Evolutionary conservation across 2,113 vertebrate species (phyloP).

Genomic region (Pygoscelis antarcticus): DNA sequence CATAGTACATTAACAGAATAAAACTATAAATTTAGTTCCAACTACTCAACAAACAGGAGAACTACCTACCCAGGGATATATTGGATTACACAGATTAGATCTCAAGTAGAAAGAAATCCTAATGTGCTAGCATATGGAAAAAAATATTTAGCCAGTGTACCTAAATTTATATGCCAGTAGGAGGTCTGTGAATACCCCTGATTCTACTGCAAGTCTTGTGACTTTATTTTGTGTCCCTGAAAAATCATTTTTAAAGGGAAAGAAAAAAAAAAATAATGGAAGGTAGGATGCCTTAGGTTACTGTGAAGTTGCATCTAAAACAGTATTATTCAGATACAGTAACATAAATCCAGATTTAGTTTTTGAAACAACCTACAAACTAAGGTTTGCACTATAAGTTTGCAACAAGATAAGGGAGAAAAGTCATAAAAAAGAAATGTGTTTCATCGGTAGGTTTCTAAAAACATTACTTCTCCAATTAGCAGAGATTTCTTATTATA

Average conservation of each 20-base stretch:
- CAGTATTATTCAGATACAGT: background rate
- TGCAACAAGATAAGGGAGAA: background rate
- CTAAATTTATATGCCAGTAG: slow-evolving; percentile 18
- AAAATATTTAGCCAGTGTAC: slow-evolving; percentile 41
- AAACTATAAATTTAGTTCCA: slow-evolving; percentile 29
- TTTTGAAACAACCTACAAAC: background rate
- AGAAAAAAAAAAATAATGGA: background rate
- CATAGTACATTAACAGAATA: slow-evolving; percentile 40
- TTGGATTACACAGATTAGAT: background rate
- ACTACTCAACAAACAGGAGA: slow-evolving; percentile 37
- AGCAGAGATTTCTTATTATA: background rate
- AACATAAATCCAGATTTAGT: background rate
- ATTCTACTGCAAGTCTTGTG: slow-evolving; percentile 3
- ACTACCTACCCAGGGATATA: slow-evolving; percentile 46
- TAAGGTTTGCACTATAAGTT: background rate
- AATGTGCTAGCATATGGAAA: background rate
- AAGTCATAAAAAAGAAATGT: background rate
- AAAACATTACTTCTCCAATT: background rate
- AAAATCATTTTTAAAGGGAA: background rate
- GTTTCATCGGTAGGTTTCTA: background rate
- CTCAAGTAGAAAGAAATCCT: slow-evolving; percentile 12
- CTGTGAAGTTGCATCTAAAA: background rate
- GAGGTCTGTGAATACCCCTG: slow-evolving; percentile 7
- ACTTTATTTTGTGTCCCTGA: background rate
- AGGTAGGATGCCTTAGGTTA: background rate